phyloP scores from a whole-genome alignment of 1,140 invertebrate species.

The fruit fly (Drosophila melanogaster) region Release_6_plus_ISO1_MT NT_033777.3:23668501-23669000 shows the following conservation, averaged over 20 bases:
- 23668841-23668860: slow-evolving; percentile 12
- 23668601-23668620: slow-evolving; percentile 39
- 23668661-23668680: slow-evolving; percentile 5
- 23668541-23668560: slow-evolving; percentile 47
- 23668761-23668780: slow-evolving; percentile 8
- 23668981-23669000: slow-evolving; percentile 2
- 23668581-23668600: slow-evolving; percentile 1
- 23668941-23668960: slow-evolving; percentile 42
- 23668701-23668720: slow-evolving; percentile 62
- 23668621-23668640: slow-evolving; percentile 26
- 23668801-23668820: slow-evolving; percentile 50
- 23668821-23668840: slow-evolving; percentile 33
- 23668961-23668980: slow-evolving; percentile 42
- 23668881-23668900: slow-evolving; percentile 35
- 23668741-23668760: slow-evolving; percentile 24
- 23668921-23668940: slow-evolving; percentile 43
- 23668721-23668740: slow-evolving; percentile 37
- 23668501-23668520: slow-evolving; percentile 29
- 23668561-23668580: slow-evolving; percentile 28
- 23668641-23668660: slow-evolving; percentile 26
- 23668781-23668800: slow-evolving; percentile 61
- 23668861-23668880: slow-evolving; percentile 55
- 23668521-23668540: slow-evolving; percentile 41
- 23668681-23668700: slow-evolving; percentile 32
- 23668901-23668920: slow-evolving; percentile 51